Percentiles rank a stretch among this genome's conserved stretches.
These are phyloP conservation scores for Scomber japonicus DNA, from an alignment of 2,113 vertebrate species.

Conservation along the genomic window DNA sequence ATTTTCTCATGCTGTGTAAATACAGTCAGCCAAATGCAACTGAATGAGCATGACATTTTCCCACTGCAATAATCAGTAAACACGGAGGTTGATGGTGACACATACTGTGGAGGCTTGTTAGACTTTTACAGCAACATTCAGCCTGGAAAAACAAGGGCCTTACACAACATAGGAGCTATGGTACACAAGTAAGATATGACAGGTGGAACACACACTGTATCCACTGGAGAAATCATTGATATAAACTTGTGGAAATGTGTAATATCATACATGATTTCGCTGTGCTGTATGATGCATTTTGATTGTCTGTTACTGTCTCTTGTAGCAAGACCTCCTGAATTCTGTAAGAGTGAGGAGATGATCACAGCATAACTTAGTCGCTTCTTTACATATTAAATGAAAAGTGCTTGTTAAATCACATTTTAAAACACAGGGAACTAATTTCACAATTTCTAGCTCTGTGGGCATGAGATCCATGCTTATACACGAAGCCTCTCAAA, in stretches of 20 bases:
- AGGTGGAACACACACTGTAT: slow-evolving; percentile 4
- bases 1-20: slow-evolving; percentile 42
- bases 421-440: too few species aligned
- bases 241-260: not conserved
- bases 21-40: slow-evolving; percentile 37
- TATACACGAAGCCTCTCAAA: too few species aligned
- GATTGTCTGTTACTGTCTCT: too few species aligned
- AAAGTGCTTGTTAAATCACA: too few species aligned
- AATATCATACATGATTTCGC: too few species aligned
- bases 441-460: too few species aligned
- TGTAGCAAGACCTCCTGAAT: too few species aligned
- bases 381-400: too few species aligned
- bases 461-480: too few species aligned
- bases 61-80: slow-evolving; percentile 46
- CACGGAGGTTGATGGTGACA: slow-evolving; percentile 34
- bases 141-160: slow-evolving; percentile 14
- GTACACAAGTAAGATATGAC: slow-evolving; percentile 8
- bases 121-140: slow-evolving; percentile 13
- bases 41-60: slow-evolving; percentile 34
- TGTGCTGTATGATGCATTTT: too few species aligned
- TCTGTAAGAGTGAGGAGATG: too few species aligned
- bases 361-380: too few species aligned
- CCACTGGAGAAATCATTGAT: not conserved
- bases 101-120: slow-evolving; percentile 33
- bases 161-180: slow-evolving; percentile 10